Conservation (phyloP, 1,140 invertebrate species). For the Calycopis cecrops region DNA sequence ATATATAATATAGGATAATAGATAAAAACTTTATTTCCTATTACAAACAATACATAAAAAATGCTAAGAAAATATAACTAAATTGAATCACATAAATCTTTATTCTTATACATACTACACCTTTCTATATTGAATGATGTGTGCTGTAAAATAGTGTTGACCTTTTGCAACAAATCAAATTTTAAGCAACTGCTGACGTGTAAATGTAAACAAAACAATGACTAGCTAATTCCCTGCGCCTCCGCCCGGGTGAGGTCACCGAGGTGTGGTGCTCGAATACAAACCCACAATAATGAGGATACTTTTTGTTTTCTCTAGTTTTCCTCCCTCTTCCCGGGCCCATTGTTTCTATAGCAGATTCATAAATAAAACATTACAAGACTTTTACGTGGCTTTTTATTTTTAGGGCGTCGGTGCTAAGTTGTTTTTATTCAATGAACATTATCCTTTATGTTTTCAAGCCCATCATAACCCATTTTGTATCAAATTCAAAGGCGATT, state of each 20-base stretch:
- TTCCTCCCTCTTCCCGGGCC: slow-evolving; percentile 1
- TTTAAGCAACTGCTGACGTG: slow-evolving; percentile 54
- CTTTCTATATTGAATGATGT: too few relatives aligned
- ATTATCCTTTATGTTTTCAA: not conserved
- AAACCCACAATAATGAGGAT: slow-evolving; percentile 29
- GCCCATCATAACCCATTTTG: too few relatives aligned
- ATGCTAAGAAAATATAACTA: too few relatives aligned
- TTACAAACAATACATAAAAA: too few relatives aligned
- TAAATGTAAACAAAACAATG: slow-evolving; percentile 69
- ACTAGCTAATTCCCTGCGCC: slow-evolving; percentile 53
- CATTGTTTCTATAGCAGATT: slow-evolving; percentile 3
- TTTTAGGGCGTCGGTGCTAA: not conserved
- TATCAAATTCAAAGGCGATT: not conserved
- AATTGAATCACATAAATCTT: too few relatives aligned
- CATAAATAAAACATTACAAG: too few relatives aligned
- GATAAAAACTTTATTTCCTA: too few relatives aligned
- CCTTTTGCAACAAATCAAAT: slow-evolving; percentile 24
- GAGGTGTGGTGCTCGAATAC: slow-evolving; percentile 42
- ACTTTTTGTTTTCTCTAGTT: slow-evolving; percentile 19
- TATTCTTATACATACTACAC: too few relatives aligned
- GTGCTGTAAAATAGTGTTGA: too few relatives aligned
- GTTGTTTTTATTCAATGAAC: not conserved
- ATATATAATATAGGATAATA: too few relatives aligned
- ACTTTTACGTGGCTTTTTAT: not conserved
- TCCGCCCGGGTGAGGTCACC: slow-evolving; percentile 47